A percentile compares a stretch with the other conserved stretches of the same genome.
Evolutionary conservation across 2,888 invertebrate species (phyloP).

Genomic region (Ennomos fuscantarius): DNA sequence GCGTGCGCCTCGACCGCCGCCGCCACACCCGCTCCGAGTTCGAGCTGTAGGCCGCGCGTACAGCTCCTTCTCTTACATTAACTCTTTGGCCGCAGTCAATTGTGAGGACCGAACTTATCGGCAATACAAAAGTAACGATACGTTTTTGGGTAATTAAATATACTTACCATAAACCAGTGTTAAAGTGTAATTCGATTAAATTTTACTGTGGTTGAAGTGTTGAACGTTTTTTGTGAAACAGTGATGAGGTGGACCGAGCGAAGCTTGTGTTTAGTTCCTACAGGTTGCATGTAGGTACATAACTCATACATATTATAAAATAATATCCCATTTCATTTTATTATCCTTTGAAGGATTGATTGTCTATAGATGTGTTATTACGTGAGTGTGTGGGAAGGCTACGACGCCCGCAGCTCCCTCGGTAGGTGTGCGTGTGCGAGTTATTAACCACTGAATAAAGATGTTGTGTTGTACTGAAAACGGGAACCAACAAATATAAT

Average conservation of each 20-base stretch:
- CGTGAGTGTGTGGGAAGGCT: conserved; percentile 19
- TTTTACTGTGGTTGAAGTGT: conserved; percentile 52
- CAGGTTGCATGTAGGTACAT: conserved; percentile 63
- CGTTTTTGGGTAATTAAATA: conserved; percentile 10
- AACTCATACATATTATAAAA: conserved; percentile 38
- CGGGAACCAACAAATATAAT: conserved; percentile 41
- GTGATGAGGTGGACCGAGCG: conserved; percentile 67
- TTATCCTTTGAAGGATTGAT: conserved; percentile 32
- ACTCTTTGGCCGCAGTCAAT: conserved; percentile 56
- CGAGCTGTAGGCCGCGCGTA: conserved; percentile 65
- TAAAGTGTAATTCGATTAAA: conserved; percentile 35
- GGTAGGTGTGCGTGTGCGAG: conserved; percentile 10
- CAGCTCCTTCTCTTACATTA: conserved; percentile 22
- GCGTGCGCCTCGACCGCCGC: conserved; percentile 76
- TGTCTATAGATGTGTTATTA: conserved; percentile 21
- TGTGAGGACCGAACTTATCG: conserved; percentile 52
- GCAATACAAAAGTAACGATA: conserved; percentile 51
- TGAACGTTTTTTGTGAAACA: conserved; percentile 59
- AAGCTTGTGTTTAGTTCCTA: conserved; percentile 84
- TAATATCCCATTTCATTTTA: conserved; percentile 45
- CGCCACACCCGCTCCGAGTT: conserved; percentile 82
- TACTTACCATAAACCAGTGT: conserved; percentile 15
- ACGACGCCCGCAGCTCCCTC: conserved; percentile 16
- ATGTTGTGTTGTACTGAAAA: conserved; percentile 40
- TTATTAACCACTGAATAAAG: conserved; percentile 25